A percentile compares a stretch with the other conserved stretches of the same genome.
Conservation (phyloP, 2,113 vertebrate genomes). For the Redunca redunca region DNA sequence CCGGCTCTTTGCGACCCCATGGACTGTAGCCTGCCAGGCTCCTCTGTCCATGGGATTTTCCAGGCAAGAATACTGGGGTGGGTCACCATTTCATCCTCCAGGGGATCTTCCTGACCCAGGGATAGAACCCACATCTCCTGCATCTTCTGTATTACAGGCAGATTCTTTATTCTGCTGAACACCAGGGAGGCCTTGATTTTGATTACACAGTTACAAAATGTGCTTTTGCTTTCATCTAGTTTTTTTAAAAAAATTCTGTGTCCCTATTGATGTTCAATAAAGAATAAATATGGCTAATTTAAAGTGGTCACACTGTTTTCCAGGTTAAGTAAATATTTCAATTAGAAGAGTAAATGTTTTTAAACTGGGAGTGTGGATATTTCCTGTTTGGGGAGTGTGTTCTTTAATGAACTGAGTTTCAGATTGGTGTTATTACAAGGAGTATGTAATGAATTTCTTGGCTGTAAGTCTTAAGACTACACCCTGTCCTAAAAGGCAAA, state of each 20-base stretch:
- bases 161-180: neutral
- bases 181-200: neutral
- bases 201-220: neutral
- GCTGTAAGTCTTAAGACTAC: neutral
- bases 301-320: neutral
- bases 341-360: neutral
- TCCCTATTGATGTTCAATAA: neutral
- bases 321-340: neutral
- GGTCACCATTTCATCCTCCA: neutral
- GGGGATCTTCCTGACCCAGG: neutral
- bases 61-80: neutral
- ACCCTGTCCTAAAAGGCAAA: neutral
- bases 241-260: neutral
- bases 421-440: neutral
- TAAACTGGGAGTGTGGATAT: neutral
- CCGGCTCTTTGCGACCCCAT: rapidly evolving
- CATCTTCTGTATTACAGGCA: neutral
- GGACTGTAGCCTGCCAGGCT: neutral
- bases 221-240: neutral
- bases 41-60: neutral
- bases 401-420: neutral
- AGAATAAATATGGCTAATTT: neutral
- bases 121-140: neutral
- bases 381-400: neutral
- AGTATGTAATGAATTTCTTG: neutral